Evolutionary conservation across 2,888 invertebrate species (phyloP), one percentile per base, ranked within the genome.

Genomic region (Rapana venosa): DNA sequence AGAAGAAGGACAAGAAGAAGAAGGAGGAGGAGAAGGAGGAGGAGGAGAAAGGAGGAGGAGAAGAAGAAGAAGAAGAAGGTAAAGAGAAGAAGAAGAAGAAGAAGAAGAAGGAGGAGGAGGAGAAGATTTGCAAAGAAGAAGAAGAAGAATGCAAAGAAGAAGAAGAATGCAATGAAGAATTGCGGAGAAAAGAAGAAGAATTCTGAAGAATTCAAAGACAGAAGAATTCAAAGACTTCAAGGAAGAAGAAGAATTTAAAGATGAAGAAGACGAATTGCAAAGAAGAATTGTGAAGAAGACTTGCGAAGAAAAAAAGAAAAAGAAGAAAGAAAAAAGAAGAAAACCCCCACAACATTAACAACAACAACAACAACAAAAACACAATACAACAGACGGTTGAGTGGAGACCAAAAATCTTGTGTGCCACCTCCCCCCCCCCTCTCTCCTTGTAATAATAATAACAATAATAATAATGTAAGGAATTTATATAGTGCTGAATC

Each of bases 281-380:
- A 26, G 74, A 74, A 74, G 74, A 74, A 74, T 26, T 47, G 47
- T 8, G 8, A 4, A 4, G 74, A 74, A 74, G 74, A 74, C n/a
- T n/a, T n/a, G n/a, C 26, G n/a, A 4, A 4, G 30, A 74, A 74
- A n/a, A 74, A 4, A 4, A 4, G 74, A 74, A n/a, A 1, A 74
- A 74, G 22, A 26, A 26, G 74, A 74, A 74, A n/a, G n/a, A 74
- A n/a, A 70, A n/a, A n/a, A 74, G 15, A 74, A n/a, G n/a, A 74
- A 8, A 74, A 74, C n/a, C 26, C 26, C n/a, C 26, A 74, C n/a
- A n/a, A 74, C 4, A n/a, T n/a, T 2, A n/a, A 74, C 4, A n/a
- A 74, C n/a, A 74, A 74, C n/a, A 74, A 74, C n/a, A 74, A n/a
- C n/a, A 74, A 74, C n/a, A 74, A n/a, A 30, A n/a, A n/a, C 26